A percentile compares a stretch with the other conserved stretches of the same genome.
These are phyloP conservation scores for Eristalis intricaria DNA, from an alignment of 2,888 invertebrate species.

Conservation along the genomic window DNA sequence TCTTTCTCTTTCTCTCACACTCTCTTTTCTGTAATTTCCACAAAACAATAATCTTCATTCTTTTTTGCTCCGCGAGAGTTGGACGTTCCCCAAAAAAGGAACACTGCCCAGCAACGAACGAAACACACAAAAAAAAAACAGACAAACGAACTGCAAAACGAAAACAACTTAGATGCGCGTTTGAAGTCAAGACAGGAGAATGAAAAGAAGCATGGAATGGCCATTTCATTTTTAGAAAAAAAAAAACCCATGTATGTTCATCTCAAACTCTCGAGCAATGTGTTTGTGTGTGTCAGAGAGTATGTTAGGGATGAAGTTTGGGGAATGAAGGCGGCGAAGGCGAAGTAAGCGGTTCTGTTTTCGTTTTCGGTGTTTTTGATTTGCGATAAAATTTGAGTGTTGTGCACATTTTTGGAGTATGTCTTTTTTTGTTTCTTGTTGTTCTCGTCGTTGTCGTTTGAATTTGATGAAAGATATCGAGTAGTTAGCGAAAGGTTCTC, in stretches of 20 bases:
- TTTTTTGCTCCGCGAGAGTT: conserved; percentile 10
- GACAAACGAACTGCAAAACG: neutral
- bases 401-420: conserved; percentile 56
- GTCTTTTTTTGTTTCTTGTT: neutral
- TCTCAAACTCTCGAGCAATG: conserved; percentile 9
- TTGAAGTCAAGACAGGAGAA: conserved; percentile 26
- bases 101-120: neutral
- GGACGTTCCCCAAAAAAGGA: neutral
- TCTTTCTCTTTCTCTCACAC: neutral
- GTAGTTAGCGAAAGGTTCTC: neutral
- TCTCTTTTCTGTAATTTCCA: conserved; percentile 24
- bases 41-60: conserved; percentile 63
- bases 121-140: neutral
- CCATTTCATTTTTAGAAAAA: conserved; percentile 25
- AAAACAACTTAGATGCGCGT: conserved; percentile 44
- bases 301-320: conserved; percentile 13
- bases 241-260: neutral
- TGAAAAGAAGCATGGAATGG: conserved; percentile 27
- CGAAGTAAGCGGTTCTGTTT: neutral
- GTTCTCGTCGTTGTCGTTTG: neutral
- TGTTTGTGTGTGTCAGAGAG: neutral
- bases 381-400: conserved; percentile 61
- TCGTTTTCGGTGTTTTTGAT: conserved; percentile 24
- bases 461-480: conserved; percentile 37
- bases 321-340: neutral